Base-by-base conservation (phyloP, 1,140 invertebrate genomes). In the Euura saliciscinereae region DNA sequence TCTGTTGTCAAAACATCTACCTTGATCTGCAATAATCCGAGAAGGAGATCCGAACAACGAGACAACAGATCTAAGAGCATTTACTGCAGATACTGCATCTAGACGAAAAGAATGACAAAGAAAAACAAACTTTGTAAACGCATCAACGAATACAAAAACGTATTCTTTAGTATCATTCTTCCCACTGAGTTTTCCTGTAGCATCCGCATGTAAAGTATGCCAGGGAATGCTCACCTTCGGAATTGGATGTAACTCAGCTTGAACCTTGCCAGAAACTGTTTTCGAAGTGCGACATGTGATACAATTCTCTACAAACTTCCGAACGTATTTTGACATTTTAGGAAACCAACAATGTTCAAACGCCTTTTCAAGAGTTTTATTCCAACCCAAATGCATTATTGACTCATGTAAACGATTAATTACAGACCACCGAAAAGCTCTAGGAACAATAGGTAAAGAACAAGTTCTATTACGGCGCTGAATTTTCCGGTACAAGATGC, bases 321-420 rank as follows among this genome's bases (percentile, higher is more conserved):
- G 69, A 28, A 79, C 72, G 51, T 77, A 78, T 45, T 73, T 69
- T 8, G 74, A 42, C 77, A 83, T 78, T 64, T 73, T 72, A 43
- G 72, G 59, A 73, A 83, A 82, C 77, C 78, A 82, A 72, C 77
- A 83, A 68, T 78, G 68, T 71, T 77, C 73, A n/a, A 75, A 71
- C 1, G 81, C 73, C 68, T 80, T 77, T 11, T 76, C 71, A 45
- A 81, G 67, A 3, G 78, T 83, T 66, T 81, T 82, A 44, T 81
- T 75, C 67, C 77, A 74, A 1, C 78, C 77, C 44, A 79, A 78
- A 77, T 81, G 80, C 4, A 70, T 43, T 5, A 74, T 65, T 44
- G 71, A 67, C n/a, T 82, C 79, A 69, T 84, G 85, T 6, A 81
- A 71, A 68, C 78, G 74, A 45, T 84, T 81, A 66, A 87, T 79